Base-by-base conservation (phyloP, 2,113 vertebrate genomes). In the Podarcis muralis region DNA sequence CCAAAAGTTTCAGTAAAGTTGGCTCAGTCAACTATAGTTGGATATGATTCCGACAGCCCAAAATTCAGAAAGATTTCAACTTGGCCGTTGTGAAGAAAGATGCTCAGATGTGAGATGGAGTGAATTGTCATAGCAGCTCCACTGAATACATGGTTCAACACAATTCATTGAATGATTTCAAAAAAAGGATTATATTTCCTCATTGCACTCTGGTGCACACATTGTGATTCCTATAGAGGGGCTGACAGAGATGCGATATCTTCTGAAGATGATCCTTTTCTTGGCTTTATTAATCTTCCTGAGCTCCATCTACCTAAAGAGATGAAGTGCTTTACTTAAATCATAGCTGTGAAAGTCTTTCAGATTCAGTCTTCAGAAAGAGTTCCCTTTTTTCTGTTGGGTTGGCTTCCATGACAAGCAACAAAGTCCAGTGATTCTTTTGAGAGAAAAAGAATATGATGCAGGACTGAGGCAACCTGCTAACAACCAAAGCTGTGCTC, bases 291-390 rank as follows among this genome's bases (percentile, higher is more conserved):
- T 96, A 96, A 91, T 95, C 91, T 95, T 94, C 90, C 88, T 95
- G 84, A 89, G 92, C 90, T 94, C 94, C 93, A 91, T 85, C 87
- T 95, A 95, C 91, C 92, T 94, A 75, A 81, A 95, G 95, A 95
- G 84, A 84, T 90, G 84, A 93, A 92, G 88, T 79, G 68, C 2
- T 93, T 94, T 95, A 93, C 77, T 96, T 91, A 83, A 84, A 90
- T 90, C 87, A 94, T 88, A 94, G 95, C 94, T 87, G 95, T n/a
- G 83, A 68, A 92, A 93, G 76, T 48, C 91, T 96, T 96, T 95
- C 93, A 96, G 95, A 95, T 89, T 65, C 22, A 83, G 25, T 79
- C 95, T 95, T 95, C 92, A 93, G 95, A 96, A 93, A 95, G 93
- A 92, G 88, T 27, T 53, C 2, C 87, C 89, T 91, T 86, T 15